A percentile compares a stretch with the other conserved stretches of the same genome.
phyloP scores from a whole-genome alignment of 2,113 vertebrate genomes.

The Prochilodus magdalenae region DNA sequence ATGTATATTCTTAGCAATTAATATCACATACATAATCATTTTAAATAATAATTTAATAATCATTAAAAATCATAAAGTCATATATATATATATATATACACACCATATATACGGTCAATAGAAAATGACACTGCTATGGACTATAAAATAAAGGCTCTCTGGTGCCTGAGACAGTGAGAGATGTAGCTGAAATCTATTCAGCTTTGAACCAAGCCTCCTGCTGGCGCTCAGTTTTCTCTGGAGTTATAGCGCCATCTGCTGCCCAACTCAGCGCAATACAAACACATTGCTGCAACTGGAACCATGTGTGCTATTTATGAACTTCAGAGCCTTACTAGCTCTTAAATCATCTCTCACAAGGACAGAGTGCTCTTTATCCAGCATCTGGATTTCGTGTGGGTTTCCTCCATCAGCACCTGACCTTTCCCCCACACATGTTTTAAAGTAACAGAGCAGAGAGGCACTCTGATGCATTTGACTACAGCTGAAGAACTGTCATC shows the following conservation, averaged over 20 bases:
- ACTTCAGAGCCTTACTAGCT: slow-evolving; percentile 40
- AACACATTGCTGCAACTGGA: slow-evolving; percentile 65
- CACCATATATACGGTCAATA: background rate
- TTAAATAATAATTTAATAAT: no score
- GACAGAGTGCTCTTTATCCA: slow-evolving; percentile 41
- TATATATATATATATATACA: background rate
- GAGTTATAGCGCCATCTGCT: slow-evolving; percentile 86
- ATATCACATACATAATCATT: background rate
- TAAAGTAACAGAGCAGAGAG: slow-evolving; percentile 20
- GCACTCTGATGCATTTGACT: slow-evolving; percentile 29
- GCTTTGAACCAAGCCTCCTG: slow-evolving; percentile 80
- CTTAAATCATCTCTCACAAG: slow-evolving; percentile 44
- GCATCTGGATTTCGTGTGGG: slow-evolving; percentile 53
- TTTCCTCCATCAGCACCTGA: slow-evolving; percentile 30
- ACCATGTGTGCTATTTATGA: slow-evolving; percentile 39
- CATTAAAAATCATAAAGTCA: no score
- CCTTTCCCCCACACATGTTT: slow-evolving; percentile 43
- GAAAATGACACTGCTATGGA: slow-evolving; percentile 55
- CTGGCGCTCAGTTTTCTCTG: slow-evolving; percentile 77
- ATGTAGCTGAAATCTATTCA: slow-evolving; percentile 81
- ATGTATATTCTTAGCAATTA: slow-evolving; percentile 34
- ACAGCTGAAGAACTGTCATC: slow-evolving; percentile 47
- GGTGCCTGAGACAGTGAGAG: slow-evolving; percentile 56
- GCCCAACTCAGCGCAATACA: slow-evolving; percentile 78
- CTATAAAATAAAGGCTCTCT: slow-evolving; percentile 44